Base-by-base conservation (phyloP, 2,888 invertebrate species). In the Heliconius charithonia region DNA sequence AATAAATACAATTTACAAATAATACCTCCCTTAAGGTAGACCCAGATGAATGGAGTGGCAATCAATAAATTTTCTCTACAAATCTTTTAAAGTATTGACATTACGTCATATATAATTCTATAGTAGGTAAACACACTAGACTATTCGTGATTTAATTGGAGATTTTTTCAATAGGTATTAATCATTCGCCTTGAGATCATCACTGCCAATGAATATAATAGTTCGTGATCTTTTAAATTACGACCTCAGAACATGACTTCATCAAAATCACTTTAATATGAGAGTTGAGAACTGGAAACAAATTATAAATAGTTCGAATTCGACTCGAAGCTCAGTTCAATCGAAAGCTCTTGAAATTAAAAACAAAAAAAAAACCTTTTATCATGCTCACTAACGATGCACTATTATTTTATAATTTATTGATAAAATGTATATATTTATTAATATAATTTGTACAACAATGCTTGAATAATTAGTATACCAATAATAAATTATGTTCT, bases 131-230 rank as follows among this genome's bases (percentile, higher is more conserved):
- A 59, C 22, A 51, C 51, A 51, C 22, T 22, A 59, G 9, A 59
- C 59, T 59, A n/a, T 25, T 29, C 22, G 22, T 32, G 37, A 32
- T 4, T 25, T 29, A 59, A 32, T 59, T 59, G 59, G 32, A 59
- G 25, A n/a, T 29, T 32, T 51, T 72, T 72, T 72, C 32, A 59
- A 72, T 72, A 37, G 16, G 10, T 72, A 19, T 72, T 59, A 32
- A n/a, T 19, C 32, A 59, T 32, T 59, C 25, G 16, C 59, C 59
- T 81, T 81, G 81, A 81, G 79, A 79, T 81, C 81, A 78, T 63
- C 41, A 41, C 27, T 67, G n/a, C 27, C 59, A 62, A 66, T 67
- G 72, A 65, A 45, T 59, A 59, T 10, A 69, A 62, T 67, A 66
- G 75, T 66, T 78, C 81, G 79, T 80, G 80, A 81, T 75, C 71